phyloP scores from a whole-genome alignment of 1,140 invertebrate genomes.

The Coboldia fuscipes region DNA sequence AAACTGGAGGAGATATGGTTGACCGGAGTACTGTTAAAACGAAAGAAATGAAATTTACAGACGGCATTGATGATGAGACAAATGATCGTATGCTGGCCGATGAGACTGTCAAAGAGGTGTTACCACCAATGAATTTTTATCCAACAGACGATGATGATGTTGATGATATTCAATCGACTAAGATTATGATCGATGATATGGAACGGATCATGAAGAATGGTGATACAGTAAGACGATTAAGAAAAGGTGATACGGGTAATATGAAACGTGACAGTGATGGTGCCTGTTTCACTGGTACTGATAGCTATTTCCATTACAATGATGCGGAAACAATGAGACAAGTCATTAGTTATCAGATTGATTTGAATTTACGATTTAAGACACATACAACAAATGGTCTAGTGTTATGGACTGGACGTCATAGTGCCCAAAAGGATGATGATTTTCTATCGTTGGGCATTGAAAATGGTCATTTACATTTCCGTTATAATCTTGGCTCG shows the following conservation, averaged over 20 bases:
- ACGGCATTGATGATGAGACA: too few species aligned
- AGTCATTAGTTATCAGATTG: constrained; percentile 20
- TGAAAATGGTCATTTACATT: constrained; percentile 36
- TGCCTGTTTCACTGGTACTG: constrained; percentile 45
- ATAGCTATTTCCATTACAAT: constrained; percentile 38
- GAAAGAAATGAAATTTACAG: too few species aligned
- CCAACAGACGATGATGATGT: too few species aligned
- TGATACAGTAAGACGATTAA: constrained; percentile 1
- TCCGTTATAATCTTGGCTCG: constrained; percentile 48
- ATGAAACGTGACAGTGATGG: constrained; percentile 11
- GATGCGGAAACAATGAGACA: constrained; percentile 51
- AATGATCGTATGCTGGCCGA: too few species aligned
- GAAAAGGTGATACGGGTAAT: background rate
- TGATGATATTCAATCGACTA: constrained; percentile 6
- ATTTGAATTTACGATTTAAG: constrained; percentile 19
- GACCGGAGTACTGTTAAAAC: too few species aligned
- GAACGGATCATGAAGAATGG: constrained; percentile 18
- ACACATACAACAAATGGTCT: constrained; percentile 34
- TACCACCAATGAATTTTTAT: too few species aligned
- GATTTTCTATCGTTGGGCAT: constrained; percentile 69
- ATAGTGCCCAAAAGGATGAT: constrained; percentile 37
- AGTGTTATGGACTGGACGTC: constrained; percentile 74
- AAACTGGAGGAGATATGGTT: too few species aligned
- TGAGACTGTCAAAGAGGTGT: too few species aligned
- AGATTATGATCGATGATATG: constrained; percentile 18